Evolutionary conservation across 2,113 vertebrate genomes (phyloP).

Genomic region (Sminthopsis crassicaudata): DNA sequence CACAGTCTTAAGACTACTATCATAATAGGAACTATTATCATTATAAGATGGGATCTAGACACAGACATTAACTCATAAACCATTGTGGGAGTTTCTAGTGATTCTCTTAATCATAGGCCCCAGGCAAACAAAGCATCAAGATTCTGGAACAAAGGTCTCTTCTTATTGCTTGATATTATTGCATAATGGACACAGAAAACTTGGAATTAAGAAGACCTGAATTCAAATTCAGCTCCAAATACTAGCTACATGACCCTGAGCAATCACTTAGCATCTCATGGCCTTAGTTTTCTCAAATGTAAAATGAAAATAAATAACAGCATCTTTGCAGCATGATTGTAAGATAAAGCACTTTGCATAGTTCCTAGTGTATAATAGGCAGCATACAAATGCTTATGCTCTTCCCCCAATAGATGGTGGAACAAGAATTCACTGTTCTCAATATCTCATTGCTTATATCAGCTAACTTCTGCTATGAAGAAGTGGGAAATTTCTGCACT

Average conservation of each 20-base stretch:
- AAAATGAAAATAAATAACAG: neutral
- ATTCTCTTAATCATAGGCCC: too few species aligned
- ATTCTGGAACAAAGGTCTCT: too few species aligned
- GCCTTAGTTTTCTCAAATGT: neutral
- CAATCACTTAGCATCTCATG: neutral
- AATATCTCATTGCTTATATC: neutral
- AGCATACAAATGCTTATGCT: neutral
- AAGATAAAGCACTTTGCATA: neutral
- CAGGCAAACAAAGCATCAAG: too few species aligned
- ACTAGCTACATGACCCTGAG: neutral
- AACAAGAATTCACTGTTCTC: neutral
- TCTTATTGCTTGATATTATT: too few species aligned
- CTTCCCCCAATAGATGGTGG: neutral
- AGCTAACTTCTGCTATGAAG: neutral
- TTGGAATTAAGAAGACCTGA: neutral
- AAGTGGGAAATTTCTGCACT: neutral
- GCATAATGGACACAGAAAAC: neutral
- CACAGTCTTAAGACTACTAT: too few species aligned
- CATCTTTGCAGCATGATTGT: neutral
- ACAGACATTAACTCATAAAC: too few species aligned
- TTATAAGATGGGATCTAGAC: too few species aligned
- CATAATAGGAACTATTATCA: too few species aligned
- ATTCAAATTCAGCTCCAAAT: neutral
- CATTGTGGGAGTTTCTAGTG: too few species aligned
- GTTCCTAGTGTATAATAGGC: neutral